These are phyloP conservation scores for Acleris holmiana DNA, from an alignment of 2,888 invertebrate genomes.

Conservation along the genomic window DNA sequence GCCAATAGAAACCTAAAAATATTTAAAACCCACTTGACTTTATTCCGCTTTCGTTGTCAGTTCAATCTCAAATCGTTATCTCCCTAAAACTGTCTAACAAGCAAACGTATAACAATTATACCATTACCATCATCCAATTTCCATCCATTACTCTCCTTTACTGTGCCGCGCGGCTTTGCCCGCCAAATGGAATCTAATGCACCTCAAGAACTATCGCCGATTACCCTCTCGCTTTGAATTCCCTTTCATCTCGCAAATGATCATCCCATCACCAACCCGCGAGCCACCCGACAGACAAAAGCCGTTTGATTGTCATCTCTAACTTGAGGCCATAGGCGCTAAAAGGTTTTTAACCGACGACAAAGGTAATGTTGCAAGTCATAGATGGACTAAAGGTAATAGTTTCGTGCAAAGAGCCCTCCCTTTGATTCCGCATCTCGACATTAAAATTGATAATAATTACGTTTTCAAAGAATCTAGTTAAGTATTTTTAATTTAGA, in stretches of 20 bases:
- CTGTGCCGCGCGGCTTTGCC: constrained; percentile 37
- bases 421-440: constrained; percentile 34
- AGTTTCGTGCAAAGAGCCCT: constrained; percentile 21
- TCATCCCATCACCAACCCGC: constrained; percentile 58
- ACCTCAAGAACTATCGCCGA: constrained; percentile 65
- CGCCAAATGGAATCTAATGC: constrained; percentile 75
- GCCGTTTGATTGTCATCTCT: constrained; percentile 47
- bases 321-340: constrained; percentile 25
- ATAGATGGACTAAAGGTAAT: constrained; percentile 32
- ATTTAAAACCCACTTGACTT: too few species aligned
- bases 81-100: background rate
- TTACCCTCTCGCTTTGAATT: constrained; percentile 80
- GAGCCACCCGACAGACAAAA: constrained; percentile 39
- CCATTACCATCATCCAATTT: constrained; percentile 10
- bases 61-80: background rate
- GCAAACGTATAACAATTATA: background rate
- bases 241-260: constrained; percentile 66
- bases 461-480: constrained; percentile 15
- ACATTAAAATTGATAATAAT: constrained; percentile 35
- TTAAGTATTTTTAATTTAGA: constrained; percentile 6
- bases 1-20: too few species aligned
- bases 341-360: constrained; percentile 18
- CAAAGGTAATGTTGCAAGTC: background rate
- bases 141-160: constrained; percentile 40
- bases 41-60: too few species aligned